Base-by-base conservation (phyloP, 2,113 vertebrate species). In the Pseudorectes ferrugineus region DNA sequence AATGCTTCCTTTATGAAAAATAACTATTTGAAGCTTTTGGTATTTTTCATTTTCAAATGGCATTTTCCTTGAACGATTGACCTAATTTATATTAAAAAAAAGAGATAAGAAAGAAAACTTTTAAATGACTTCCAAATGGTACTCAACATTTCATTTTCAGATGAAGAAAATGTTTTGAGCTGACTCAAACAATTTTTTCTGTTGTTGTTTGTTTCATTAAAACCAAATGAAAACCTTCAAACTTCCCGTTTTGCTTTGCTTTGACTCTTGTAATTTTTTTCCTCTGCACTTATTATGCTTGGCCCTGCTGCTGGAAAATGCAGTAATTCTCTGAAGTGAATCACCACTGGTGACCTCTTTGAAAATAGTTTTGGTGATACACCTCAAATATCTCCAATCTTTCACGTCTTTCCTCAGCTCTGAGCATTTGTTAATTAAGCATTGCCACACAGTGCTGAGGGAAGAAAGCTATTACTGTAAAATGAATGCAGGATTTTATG, bases 301-400 rank as follows among this genome's bases (percentile, higher is more conserved):
- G 94, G 96, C 92, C 65, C 55, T 3, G 10, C 36, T 10, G 4
- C 52, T 95, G 96, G 96, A 97, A 97, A 96, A 96, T 89, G 84
- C 92, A 89, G 83, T 91, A 93, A 94, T 84, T 95, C 88, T 81
- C 51, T 81, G 76, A 92, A 94, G 85, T 95, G 95, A 95, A 80
- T 96, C 95, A 96, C 61, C 59, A 71, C 75, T 92, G 82, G 92
- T 95, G 95, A 96, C 93, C 94, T 96, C 95, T 86, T 93, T 95
- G 95, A 93, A 96, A 96, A 86, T 42, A 86, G n/a, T 89, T 88
- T 36, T 95, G 89, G 88, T 83, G 93, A 95, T 96, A 55, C 88
- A 96, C 82, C 93, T 95, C 67, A 93, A 95, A 71, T 52, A 71
- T 70, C 85, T 93, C 59, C 55, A 46, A 83, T 82, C 80, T 85